Conservation (phyloP, 2,888 invertebrate genomes). For the Zygaena filipendulae region DNA sequence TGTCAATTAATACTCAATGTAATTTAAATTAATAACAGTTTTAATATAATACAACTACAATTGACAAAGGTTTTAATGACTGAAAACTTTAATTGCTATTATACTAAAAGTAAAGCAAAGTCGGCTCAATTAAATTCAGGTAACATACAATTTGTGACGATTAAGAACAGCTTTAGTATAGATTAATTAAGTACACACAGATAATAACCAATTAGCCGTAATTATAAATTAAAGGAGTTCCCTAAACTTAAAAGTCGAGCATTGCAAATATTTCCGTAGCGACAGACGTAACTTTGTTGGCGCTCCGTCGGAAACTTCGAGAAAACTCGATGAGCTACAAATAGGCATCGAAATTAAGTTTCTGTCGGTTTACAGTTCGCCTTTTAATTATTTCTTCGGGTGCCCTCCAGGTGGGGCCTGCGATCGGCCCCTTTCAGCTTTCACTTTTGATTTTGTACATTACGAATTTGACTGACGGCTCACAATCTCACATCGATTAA, state of each 20-base stretch:
- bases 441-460: slow-evolving; percentile 11
- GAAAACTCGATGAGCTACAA: slow-evolving; percentile 42
- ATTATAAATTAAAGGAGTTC: slow-evolving; percentile 58
- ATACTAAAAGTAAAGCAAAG: too few relatives aligned
- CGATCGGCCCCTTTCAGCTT: slow-evolving; percentile 26
- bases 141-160: too few relatives aligned
- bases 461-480: not conserved
- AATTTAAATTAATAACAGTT: too few relatives aligned
- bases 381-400: slow-evolving; percentile 62
- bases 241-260: slow-evolving; percentile 41
- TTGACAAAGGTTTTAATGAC: too few relatives aligned
- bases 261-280: slow-evolving; percentile 45
- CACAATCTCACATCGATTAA: too few relatives aligned
- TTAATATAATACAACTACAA: too few relatives aligned
- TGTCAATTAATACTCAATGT: too few relatives aligned
- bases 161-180: too few relatives aligned
- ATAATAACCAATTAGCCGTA: slow-evolving; percentile 52
- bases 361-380: slow-evolving; percentile 50
- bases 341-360: slow-evolving; percentile 64
- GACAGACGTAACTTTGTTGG: slow-evolving; percentile 38
- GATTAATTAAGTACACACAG: too few relatives aligned
- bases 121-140: too few relatives aligned
- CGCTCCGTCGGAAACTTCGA: slow-evolving; percentile 33
- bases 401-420: slow-evolving; percentile 42
- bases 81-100: too few relatives aligned